Conservation (phyloP, 1,140 invertebrate species). For the Habropoda laboriosa region DNA sequence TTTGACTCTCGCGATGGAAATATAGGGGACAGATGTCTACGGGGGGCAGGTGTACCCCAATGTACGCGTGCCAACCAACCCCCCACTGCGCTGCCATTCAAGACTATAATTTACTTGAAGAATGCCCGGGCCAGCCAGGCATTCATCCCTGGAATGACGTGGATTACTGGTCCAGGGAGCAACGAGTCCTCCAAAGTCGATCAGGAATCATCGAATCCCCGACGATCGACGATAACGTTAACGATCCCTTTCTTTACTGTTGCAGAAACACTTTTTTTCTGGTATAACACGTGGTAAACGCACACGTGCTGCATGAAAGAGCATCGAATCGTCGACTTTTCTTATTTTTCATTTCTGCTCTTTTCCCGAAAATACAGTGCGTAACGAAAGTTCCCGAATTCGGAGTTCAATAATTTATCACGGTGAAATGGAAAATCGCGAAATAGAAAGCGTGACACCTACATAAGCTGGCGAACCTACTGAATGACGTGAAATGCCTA, state of each 20-base stretch:
- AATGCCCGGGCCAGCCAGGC: constrained; percentile 74
- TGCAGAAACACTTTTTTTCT: not conserved
- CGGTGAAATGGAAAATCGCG: no score
- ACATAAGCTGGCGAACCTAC: no score
- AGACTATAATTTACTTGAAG: constrained; percentile 83
- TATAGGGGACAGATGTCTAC: constrained; percentile 79
- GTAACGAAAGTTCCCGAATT: no score
- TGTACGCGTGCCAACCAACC: constrained; percentile 81
- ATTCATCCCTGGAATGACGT: constrained; percentile 71
- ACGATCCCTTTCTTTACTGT: not conserved
- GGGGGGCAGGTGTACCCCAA: constrained; percentile 79
- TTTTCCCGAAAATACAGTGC: no score
- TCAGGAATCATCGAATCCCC: constrained; percentile 47
- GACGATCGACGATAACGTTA: constrained; percentile 29
- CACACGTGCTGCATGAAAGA: no score
- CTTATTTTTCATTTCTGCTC: not conserved
- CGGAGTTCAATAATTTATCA: no score
- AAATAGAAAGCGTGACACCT: no score
- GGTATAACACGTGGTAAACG: not conserved
- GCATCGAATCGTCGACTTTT: not conserved
- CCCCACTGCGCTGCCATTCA: constrained; percentile 80
- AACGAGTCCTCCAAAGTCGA: constrained; percentile 53
- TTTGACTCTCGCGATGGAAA: constrained; percentile 74
- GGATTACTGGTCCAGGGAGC: constrained; percentile 60
- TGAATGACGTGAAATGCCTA: no score